Percentiles rank a stretch among this genome's conserved stretches.
These are phyloP conservation scores for Holacanthella duospinosa DNA, from an alignment of 2,888 invertebrate genomes.

Conservation along the genomic window DNA sequence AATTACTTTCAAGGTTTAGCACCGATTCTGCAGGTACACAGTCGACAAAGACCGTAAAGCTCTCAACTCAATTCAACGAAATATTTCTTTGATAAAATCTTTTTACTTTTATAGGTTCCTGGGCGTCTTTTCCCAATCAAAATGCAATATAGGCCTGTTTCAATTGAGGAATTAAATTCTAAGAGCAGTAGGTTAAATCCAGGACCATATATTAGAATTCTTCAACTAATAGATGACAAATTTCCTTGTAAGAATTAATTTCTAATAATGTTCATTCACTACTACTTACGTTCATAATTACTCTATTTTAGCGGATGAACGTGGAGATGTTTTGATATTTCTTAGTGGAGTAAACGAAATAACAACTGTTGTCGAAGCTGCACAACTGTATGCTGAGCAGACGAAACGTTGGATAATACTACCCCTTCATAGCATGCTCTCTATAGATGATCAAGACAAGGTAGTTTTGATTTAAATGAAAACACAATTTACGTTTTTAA, in stretches of 20 bases:
- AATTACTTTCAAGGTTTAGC: slow-evolving; percentile 78
- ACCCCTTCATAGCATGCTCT: slow-evolving; percentile 82
- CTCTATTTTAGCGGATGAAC: slow-evolving; percentile 54
- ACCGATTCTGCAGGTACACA: slow-evolving; percentile 71
- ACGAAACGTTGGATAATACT: slow-evolving; percentile 82
- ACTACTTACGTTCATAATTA: slow-evolving; percentile 16
- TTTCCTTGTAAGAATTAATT: slow-evolving; percentile 54
- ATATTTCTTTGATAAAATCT: too few relatives aligned
- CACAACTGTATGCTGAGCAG: slow-evolving; percentile 64
- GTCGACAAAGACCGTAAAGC: too few relatives aligned
- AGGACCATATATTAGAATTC: slow-evolving; percentile 79
- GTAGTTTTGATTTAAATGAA: slow-evolving; percentile 43
- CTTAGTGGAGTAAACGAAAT: slow-evolving; percentile 92
- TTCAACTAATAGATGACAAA: slow-evolving; percentile 84
- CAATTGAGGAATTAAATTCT: slow-evolving; percentile 49
- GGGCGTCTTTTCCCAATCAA: slow-evolving; percentile 90
- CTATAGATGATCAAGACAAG: slow-evolving; percentile 91
- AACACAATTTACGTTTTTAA: background rate
- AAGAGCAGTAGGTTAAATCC: slow-evolving; percentile 73
- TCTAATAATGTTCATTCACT: background rate
- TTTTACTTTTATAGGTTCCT: slow-evolving; percentile 63
- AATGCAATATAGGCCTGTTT: slow-evolving; percentile 68
- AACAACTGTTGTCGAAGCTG: slow-evolving; percentile 71
- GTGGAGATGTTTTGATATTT: slow-evolving; percentile 90
- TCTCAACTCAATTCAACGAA: too few relatives aligned